A percentile compares a stretch with the other conserved stretches of the same genome.
These are phyloP conservation scores for Harpagoxenus sublaevis DNA, from an alignment of 2,888 invertebrate species.

Conservation along the genomic window DNA sequence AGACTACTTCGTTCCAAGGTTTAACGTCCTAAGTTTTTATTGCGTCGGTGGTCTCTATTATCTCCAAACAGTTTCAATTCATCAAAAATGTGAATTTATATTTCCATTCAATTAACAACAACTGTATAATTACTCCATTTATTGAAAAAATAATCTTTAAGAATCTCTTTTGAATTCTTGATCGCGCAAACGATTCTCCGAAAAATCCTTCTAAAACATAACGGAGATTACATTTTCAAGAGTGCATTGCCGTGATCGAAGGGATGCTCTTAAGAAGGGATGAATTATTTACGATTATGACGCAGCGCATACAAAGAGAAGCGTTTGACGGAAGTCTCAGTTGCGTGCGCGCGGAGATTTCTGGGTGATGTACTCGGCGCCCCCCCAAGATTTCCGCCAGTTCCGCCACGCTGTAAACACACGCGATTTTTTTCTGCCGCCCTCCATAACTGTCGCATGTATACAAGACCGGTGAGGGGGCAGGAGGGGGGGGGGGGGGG, in stretches of 20 bases:
- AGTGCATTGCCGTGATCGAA: constrained; percentile 16
- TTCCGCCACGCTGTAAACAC: constrained; percentile 56
- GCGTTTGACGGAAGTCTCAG: constrained; percentile 1
- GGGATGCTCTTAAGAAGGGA: constrained; percentile 13
- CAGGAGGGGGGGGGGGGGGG: not conserved
- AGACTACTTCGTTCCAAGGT: not conserved
- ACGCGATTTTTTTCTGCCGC: constrained; percentile 41
- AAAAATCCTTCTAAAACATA: constrained; percentile 7
- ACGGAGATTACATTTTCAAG: not conserved
- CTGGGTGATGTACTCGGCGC: constrained; percentile 13
- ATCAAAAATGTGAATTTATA: not conserved
- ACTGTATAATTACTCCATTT: not conserved
- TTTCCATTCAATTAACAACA: not conserved
- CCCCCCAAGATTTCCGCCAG: constrained; percentile 59
- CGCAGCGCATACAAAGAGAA: not conserved
- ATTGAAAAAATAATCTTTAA: not conserved
- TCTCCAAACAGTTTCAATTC: not conserved
- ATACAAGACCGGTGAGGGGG: not conserved
- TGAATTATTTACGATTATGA: constrained; percentile 37
- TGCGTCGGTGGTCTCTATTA: not conserved
- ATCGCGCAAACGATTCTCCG: not conserved
- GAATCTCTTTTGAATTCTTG: not conserved
- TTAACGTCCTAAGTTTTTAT: not conserved
- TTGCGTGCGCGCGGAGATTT: constrained; percentile 64
- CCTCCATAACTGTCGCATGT: constrained; percentile 47